Evolutionary conservation across 1,140 invertebrate genomes (phyloP), one percentile per base, ranked within the genome.

Genomic region (Drosophila sturtevanti): DNA sequence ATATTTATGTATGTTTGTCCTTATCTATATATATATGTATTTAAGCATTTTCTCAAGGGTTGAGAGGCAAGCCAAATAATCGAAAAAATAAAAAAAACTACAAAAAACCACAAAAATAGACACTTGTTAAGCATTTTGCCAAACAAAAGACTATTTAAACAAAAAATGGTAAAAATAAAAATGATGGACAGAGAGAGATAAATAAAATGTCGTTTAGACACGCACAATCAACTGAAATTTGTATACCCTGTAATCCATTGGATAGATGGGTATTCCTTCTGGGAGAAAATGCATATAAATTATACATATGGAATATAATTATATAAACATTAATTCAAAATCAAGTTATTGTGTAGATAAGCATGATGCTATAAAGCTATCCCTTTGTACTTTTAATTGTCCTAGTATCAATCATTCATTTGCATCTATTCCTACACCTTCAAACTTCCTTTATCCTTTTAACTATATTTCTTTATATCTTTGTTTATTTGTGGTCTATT

Each of bases 161-260:
- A 86, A 86, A 31, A 31, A 24, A 24, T 24, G 24, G 87, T 71
- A 85, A 64, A 60, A 70, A 48, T 6, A 31, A 31, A 7, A 3
- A 6, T 6, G 27, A 31, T 31, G 27, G 27, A 4, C 7, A 6
- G 2, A 44, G 56, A 79, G 61, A 79, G 75, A 82, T 86, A 87
- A 81, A 70, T 82, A 41, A 55, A 82, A 77, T 81, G 66, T 79
- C 79, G 67, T 72, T 87, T 86, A 58, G 68, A 79, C 82, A 86
- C 82, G 82, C 79, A 86, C 82, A 77, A 59, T 59, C 16, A 35
- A 21, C 54, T 52, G 65, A 54, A 48, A 48, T 11, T 1, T 48
- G 9, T 48, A 48, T 48, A 48, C 41, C 41, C 41, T 48, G 16
- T 21, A 48, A 11, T 9, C 18, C 11, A 11, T 16, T 0, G 1